Conservation (phyloP, 1,140 invertebrate species). For the Drosophila parvula region DNA sequence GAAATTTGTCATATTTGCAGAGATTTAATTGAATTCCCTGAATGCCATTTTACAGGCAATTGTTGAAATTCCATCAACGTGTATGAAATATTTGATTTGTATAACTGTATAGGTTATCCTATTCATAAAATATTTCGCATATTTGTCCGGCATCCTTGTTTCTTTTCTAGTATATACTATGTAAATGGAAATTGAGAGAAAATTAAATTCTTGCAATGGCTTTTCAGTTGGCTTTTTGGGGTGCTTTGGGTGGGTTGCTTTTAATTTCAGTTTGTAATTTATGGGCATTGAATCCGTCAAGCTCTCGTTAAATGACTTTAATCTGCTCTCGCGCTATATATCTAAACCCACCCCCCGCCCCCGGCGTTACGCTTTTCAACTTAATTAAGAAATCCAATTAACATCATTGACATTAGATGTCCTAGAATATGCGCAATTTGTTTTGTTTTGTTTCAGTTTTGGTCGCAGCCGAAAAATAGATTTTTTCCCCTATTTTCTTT, state of each 20-base stretch:
- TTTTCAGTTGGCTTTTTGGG: not conserved
- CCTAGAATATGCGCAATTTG: slow-evolving; percentile 75
- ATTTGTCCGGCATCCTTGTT: slow-evolving; percentile 2
- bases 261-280: slow-evolving; percentile 8
- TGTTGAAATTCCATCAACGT: not conserved
- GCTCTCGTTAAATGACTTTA: slow-evolving; percentile 13
- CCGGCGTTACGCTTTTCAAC: slow-evolving; percentile 54
- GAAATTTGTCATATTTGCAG: not conserved
- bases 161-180: not conserved
- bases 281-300: slow-evolving; percentile 11
- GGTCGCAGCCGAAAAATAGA: slow-evolving; percentile 55
- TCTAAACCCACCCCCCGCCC: not conserved
- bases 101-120: slow-evolving; percentile 12
- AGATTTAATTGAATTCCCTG: slow-evolving; percentile 11
- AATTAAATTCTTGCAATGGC: slow-evolving; percentile 2
- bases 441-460: slow-evolving; percentile 36
- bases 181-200: not conserved
- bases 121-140: not conserved
- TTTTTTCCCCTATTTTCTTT: slow-evolving; percentile 19
- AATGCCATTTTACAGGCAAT: not conserved
- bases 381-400: slow-evolving; percentile 82
- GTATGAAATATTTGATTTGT: not conserved
- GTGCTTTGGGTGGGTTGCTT: not conserved
- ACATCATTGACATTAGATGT: slow-evolving; percentile 79
- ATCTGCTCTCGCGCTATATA: not conserved